These are phyloP conservation scores for Elephantulus edwardii DNA, from an alignment of 2,113 vertebrate species.

Conservation along the genomic window DNA sequence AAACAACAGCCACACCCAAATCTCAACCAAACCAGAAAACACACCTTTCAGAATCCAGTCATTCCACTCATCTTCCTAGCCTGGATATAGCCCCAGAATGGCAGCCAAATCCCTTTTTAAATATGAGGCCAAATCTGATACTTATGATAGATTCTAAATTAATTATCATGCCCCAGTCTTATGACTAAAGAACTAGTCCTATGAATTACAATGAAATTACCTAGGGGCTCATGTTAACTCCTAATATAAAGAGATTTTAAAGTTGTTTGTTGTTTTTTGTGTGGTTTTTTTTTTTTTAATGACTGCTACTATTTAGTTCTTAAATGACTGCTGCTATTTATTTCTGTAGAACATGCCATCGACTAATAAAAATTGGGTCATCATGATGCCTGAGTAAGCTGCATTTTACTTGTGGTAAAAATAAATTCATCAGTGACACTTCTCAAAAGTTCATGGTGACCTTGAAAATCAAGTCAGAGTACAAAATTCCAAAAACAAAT, in stretches of 20 bases:
- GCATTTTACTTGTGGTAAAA: neutral
- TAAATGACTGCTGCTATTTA: neutral
- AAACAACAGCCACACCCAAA: too few relatives aligned
- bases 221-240: neutral
- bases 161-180: neutral
- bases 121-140: too few relatives aligned
- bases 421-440: neutral
- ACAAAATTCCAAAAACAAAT: neutral
- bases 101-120: too few relatives aligned
- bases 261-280: neutral
- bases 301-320: too few relatives aligned
- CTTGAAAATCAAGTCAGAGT: slow-evolving; percentile 3
- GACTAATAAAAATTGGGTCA: neutral
- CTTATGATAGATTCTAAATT: neutral
- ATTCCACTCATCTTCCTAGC: too few relatives aligned
- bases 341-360: neutral
- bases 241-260: slow-evolving; percentile 1
- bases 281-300: too few relatives aligned
- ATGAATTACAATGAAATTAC: too few relatives aligned
- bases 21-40: too few relatives aligned
- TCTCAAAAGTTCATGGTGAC: neutral
- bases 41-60: too few relatives aligned
- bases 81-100: too few relatives aligned
- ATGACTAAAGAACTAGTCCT: slow-evolving; percentile 24
- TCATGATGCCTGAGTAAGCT: neutral